Percentiles rank a stretch among this genome's conserved stretches.
Evolutionary conservation across 1,140 invertebrate species (phyloP).

Genomic region (Andrena cerasifolii): DNA sequence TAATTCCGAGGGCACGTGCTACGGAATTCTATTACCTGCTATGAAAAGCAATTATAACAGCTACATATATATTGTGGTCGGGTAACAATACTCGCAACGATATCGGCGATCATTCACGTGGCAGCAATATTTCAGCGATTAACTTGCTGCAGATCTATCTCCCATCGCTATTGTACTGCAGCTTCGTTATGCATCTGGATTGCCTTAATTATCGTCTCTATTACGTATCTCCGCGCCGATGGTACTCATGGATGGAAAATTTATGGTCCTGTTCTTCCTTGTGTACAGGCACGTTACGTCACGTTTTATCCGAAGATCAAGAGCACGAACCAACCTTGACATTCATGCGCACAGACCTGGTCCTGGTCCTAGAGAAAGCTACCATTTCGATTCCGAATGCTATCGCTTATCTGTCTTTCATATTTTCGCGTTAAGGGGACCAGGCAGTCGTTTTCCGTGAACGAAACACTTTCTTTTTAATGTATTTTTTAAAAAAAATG

Average conservation of each 20-base stretch:
- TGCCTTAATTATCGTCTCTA: slow-evolving; percentile 45
- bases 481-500: too few species aligned
- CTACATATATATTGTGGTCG: too few species aligned
- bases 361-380: slow-evolving; percentile 20
- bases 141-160: slow-evolving; percentile 29
- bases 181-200: slow-evolving; percentile 48
- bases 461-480: too few species aligned
- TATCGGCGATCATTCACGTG: slow-evolving; percentile 18
- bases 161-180: slow-evolving; percentile 24
- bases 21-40: too few species aligned
- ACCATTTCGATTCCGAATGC: not conserved
- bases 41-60: too few species aligned
- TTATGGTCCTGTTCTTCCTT: slow-evolving; percentile 38
- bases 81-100: too few species aligned
- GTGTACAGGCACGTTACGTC: slow-evolving; percentile 39
- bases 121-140: slow-evolving; percentile 31
- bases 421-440: too few species aligned
- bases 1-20: too few species aligned
- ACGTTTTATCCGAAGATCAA: slow-evolving; percentile 43
- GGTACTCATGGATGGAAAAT: slow-evolving; percentile 39
- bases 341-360: slow-evolving; percentile 29
- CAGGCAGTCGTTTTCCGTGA: too few species aligned
- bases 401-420: not conserved
- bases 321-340: slow-evolving; percentile 46
- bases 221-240: slow-evolving; percentile 17